Percentiles rank a stretch among this genome's conserved stretches.
Conservation (phyloP, 2,113 vertebrate genomes). For the Verasper variegatus region DNA sequence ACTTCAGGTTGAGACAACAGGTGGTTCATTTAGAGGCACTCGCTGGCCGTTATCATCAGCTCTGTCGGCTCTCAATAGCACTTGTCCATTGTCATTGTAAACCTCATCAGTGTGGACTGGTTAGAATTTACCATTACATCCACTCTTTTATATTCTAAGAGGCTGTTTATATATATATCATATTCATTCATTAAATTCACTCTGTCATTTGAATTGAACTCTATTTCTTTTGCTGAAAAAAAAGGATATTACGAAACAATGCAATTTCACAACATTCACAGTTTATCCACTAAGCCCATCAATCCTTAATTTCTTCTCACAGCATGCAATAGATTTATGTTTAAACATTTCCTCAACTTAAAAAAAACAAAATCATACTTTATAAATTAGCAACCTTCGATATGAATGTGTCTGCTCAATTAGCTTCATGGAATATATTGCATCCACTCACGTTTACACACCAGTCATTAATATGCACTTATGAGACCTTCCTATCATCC, state of each 20-base stretch:
- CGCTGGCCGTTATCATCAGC: conserved; percentile 33
- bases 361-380: not conserved
- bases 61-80: conserved; percentile 52
- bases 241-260: conserved; percentile 1
- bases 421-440: not conserved
- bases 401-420: conserved; percentile 7
- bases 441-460: not conserved
- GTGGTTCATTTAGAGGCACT: conserved; percentile 39
- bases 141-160: not conserved
- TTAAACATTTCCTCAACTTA: not conserved
- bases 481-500: conserved; percentile 23
- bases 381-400: conserved; percentile 11
- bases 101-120: conserved; percentile 24
- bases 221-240: not conserved
- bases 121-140: not conserved
- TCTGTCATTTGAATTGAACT: not conserved
- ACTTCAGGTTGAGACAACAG: conserved; percentile 54
- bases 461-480: conserved; percentile 35
- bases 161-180: not conserved
- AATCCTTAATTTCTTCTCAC: not conserved
- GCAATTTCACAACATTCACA: not conserved
- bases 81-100: conserved; percentile 36
- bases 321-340: not conserved
- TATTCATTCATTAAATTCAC: not conserved
- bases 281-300: conserved; percentile 1